phyloP scores from a whole-genome alignment of 2,113 vertebrate genomes.

The Toxotes chatareus region DNA sequence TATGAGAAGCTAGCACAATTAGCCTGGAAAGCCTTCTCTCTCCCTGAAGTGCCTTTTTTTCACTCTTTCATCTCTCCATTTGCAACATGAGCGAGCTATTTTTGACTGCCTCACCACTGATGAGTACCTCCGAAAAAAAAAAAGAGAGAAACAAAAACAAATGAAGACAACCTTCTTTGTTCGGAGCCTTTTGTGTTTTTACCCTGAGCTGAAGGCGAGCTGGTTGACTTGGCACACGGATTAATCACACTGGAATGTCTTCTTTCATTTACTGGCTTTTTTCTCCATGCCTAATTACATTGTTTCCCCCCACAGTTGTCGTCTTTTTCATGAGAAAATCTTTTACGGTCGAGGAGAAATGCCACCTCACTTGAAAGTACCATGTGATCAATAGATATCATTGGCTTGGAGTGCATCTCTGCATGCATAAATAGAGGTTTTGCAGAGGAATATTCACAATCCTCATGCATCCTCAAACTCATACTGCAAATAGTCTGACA shows the following conservation, averaged over 20 bases:
- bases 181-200: slow-evolving; percentile 35
- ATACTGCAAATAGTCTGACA: not conserved
- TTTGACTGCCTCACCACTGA: slow-evolving; percentile 45
- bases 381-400: slow-evolving; percentile 35
- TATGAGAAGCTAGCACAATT: slow-evolving; percentile 61
- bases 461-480: not conserved
- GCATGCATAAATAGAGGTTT: slow-evolving; percentile 2
- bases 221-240: slow-evolving; percentile 38
- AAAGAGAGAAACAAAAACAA: slow-evolving; percentile 21
- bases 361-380: slow-evolving; percentile 30
- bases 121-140: slow-evolving; percentile 23
- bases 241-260: slow-evolving; percentile 42
- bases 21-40: slow-evolving; percentile 51
- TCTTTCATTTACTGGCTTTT: slow-evolving; percentile 40
- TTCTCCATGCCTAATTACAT: slow-evolving; percentile 16
- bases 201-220: slow-evolving; percentile 42
- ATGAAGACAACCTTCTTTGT: slow-evolving; percentile 39
- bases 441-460: slow-evolving; percentile 3
- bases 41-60: slow-evolving; percentile 39
- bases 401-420: slow-evolving; percentile 1
- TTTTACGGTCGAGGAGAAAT: slow-evolving; percentile 21
- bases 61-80: slow-evolving; percentile 53
- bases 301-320: slow-evolving; percentile 30
- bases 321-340: slow-evolving; percentile 29
- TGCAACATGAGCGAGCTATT: slow-evolving; percentile 57